Conservation (phyloP, 2,113 vertebrate genomes). For the Leuciscus idus region DNA sequence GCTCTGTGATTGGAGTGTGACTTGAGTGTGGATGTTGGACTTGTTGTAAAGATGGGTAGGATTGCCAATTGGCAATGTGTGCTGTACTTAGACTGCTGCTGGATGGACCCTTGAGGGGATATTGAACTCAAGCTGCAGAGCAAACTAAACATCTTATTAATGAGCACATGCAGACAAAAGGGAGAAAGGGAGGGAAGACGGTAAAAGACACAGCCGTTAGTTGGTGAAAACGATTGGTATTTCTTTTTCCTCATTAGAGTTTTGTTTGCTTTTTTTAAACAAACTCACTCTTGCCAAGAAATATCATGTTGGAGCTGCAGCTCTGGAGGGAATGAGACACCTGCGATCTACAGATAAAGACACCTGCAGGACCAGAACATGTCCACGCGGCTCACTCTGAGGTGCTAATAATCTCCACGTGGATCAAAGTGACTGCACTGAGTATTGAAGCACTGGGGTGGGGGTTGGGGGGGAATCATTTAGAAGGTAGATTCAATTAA, state of each 20-base stretch:
- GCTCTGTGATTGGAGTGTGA: slow-evolving; percentile 13
- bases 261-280: slow-evolving; percentile 16
- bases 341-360: slow-evolving; percentile 9
- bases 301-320: slow-evolving; percentile 15
- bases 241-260: background rate
- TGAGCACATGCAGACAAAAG: background rate
- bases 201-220: background rate
- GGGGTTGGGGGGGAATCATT: background rate
- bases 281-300: slow-evolving; percentile 1
- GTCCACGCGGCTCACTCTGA: background rate
- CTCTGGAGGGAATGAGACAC: background rate
- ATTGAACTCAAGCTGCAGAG: background rate
- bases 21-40: slow-evolving; percentile 17
- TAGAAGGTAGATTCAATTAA: background rate
- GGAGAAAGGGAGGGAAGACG: background rate
- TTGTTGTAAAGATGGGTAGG: background rate
- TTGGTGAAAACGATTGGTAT: background rate
- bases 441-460: background rate
- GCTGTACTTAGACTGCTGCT: slow-evolving; percentile 13
- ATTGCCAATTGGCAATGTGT: slow-evolving; percentile 20
- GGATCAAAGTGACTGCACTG: background rate
- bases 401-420: background rate
- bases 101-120: background rate
- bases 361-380: slow-evolving; percentile 6
- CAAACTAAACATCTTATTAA: slow-evolving; percentile 15